Conservation (phyloP, 2,888 invertebrate species). For the Orchesella flavescens region DNA sequence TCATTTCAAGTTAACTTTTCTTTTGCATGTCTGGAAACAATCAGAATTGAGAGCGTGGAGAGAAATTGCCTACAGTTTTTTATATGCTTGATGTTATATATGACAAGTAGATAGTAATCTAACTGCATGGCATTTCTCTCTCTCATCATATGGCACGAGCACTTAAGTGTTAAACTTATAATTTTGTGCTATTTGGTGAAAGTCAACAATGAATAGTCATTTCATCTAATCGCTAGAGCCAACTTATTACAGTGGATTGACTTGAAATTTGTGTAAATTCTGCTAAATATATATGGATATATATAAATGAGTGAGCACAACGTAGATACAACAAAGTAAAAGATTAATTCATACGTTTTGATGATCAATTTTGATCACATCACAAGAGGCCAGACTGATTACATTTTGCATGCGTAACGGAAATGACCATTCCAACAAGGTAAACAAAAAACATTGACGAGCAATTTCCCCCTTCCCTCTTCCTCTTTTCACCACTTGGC, state of each 20-base stretch:
- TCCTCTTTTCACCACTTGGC: conserved; percentile 16
- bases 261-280: no score
- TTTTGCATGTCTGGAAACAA: not conserved
- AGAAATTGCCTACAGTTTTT: no score
- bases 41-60: not conserved
- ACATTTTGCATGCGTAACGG: conserved; percentile 67
- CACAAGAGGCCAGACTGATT: conserved; percentile 24
- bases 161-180: no score
- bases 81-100: no score
- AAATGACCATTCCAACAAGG: conserved; percentile 70
- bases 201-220: conserved; percentile 9
- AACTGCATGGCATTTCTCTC: no score
- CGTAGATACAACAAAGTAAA: no score
- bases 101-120: no score
- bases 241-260: no score
- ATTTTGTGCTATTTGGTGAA: not conserved
- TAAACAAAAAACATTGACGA: conserved; percentile 41
- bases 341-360: no score
- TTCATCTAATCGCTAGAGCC: not conserved
- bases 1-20: not conserved
- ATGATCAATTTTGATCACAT: conserved; percentile 18
- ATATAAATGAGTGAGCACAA: no score
- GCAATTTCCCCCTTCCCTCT: conserved; percentile 29
- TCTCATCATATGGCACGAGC: no score
- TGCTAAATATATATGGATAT: no score